These are phyloP conservation scores for Eulemur mongoz DNA, from an alignment of 2,797 vertebrate species.

Conservation along the genomic window DNA sequence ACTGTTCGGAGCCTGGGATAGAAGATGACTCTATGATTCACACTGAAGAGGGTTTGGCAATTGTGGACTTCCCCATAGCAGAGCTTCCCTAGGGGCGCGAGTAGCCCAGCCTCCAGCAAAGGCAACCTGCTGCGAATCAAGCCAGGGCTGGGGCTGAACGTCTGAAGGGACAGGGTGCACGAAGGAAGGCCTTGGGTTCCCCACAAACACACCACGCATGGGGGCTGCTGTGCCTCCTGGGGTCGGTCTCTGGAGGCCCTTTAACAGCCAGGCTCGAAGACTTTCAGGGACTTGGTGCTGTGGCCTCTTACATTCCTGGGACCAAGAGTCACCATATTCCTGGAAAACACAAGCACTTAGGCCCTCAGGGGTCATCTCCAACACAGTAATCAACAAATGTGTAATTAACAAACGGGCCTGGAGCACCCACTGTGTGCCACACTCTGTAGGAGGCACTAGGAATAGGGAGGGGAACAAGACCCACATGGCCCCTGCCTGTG, in stretches of 20 bases:
- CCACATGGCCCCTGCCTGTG: too few relatives aligned
- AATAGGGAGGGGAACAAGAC: not conserved
- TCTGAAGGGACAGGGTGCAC: not conserved
- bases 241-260: not conserved
- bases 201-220: not conserved
- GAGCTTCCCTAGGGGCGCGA: not conserved
- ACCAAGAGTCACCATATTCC: not conserved
- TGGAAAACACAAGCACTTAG: not conserved
- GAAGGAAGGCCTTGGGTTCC: not conserved
- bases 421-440: not conserved
- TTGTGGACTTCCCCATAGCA: not conserved
- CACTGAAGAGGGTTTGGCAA: not conserved
- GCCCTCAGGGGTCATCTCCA: not conserved
- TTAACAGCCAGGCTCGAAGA: not conserved
- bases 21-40: not conserved
- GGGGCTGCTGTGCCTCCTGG: not conserved
- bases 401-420: not conserved
- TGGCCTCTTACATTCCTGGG: not conserved
- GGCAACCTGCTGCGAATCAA: not conserved
- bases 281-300: not conserved
- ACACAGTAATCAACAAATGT: not conserved
- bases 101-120: not conserved
- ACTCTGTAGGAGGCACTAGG: not conserved
- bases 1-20: not conserved
- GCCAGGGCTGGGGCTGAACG: not conserved